phyloP scores from a whole-genome alignment of 2,797 vertebrate species.

The Loris lydekkerianus region DNA sequence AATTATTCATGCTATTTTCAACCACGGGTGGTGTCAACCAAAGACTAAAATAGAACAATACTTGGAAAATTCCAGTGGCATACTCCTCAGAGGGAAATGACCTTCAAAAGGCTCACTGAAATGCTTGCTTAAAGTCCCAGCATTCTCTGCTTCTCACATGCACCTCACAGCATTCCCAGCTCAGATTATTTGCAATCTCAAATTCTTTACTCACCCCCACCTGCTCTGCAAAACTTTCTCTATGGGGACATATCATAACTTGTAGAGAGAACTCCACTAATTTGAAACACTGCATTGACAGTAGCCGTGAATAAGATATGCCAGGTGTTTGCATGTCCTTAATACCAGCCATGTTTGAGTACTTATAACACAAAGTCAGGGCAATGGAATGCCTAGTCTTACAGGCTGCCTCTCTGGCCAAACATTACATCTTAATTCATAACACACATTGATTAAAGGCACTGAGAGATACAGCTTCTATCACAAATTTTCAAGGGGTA shows the following conservation, averaged over 20 bases:
- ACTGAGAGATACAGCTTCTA: background rate
- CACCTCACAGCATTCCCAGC: slow-evolving; percentile 16
- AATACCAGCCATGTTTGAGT: slow-evolving; percentile 53
- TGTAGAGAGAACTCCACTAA: slow-evolving; percentile 39
- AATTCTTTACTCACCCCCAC: slow-evolving; percentile 31
- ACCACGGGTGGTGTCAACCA: slow-evolving; percentile 62
- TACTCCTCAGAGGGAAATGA: background rate
- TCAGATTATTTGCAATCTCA: slow-evolving; percentile 6
- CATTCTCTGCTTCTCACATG: background rate
- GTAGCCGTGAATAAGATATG: slow-evolving; percentile 31
- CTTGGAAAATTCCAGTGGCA: slow-evolving; percentile 70
- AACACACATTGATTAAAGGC: background rate
- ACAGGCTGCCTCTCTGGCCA: background rate
- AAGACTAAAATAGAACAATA: slow-evolving; percentile 76
- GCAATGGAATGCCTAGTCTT: background rate
- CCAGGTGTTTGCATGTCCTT: slow-evolving; percentile 57
- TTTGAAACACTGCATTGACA: slow-evolving; percentile 5
- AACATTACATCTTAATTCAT: slow-evolving; percentile 27
- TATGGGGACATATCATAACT: background rate
- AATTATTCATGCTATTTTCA: slow-evolving; percentile 75
- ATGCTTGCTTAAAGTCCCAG: background rate
- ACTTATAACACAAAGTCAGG: slow-evolving; percentile 67
- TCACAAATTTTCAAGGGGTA: background rate
- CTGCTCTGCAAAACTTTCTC: slow-evolving; percentile 12
- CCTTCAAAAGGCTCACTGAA: slow-evolving; percentile 45